Percentiles rank a stretch among this genome's conserved stretches.
These are phyloP conservation scores for Paramisgurnus dabryanus DNA, from an alignment of 2,113 vertebrate genomes.

Conservation along the genomic window DNA sequence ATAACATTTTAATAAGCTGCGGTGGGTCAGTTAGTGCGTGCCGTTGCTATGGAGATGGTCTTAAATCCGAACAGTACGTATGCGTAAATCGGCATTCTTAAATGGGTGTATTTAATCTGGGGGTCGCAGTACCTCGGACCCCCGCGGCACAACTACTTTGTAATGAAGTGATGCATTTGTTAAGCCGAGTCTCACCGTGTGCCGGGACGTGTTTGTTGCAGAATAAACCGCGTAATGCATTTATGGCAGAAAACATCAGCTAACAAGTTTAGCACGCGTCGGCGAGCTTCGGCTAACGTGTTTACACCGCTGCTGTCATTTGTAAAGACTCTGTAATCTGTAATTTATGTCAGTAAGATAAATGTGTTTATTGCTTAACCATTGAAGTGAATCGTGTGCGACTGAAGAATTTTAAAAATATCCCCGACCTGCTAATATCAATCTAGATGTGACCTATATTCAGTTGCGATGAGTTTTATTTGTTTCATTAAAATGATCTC, in stretches of 20 bases:
- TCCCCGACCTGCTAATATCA: neutral
- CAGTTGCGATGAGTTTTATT: constrained; percentile 22
- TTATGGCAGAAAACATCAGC: constrained; percentile 53
- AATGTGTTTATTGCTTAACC: constrained; percentile 79
- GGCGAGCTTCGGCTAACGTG: constrained; percentile 81
- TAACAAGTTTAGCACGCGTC: constrained; percentile 51
- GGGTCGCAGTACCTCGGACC: neutral
- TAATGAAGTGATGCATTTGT: constrained; percentile 50
- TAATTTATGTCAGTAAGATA: constrained; percentile 99
- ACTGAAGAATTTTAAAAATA: neutral
- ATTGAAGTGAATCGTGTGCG: constrained; percentile 25
- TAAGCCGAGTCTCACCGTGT: constrained; percentile 36
- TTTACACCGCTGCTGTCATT: constrained; percentile 92
- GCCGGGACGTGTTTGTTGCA: constrained; percentile 26
- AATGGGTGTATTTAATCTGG: constrained; percentile 35
- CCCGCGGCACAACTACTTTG: constrained; percentile 28
- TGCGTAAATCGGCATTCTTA: constrained; percentile 26
- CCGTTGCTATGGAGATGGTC: constrained; percentile 28
- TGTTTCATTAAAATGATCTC: constrained; percentile 40
- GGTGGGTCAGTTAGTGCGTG: constrained; percentile 25
- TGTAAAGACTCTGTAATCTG: constrained; percentile 92
- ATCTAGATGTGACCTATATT: constrained; percentile 23
- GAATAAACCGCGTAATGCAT: constrained; percentile 30
- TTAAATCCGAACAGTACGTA: neutral
- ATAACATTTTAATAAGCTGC: constrained; percentile 50